Evolutionary conservation across 2,113 vertebrate species (phyloP), one percentile per base, ranked within the genome.

Genomic region (Hippocampus abdominalis): DNA sequence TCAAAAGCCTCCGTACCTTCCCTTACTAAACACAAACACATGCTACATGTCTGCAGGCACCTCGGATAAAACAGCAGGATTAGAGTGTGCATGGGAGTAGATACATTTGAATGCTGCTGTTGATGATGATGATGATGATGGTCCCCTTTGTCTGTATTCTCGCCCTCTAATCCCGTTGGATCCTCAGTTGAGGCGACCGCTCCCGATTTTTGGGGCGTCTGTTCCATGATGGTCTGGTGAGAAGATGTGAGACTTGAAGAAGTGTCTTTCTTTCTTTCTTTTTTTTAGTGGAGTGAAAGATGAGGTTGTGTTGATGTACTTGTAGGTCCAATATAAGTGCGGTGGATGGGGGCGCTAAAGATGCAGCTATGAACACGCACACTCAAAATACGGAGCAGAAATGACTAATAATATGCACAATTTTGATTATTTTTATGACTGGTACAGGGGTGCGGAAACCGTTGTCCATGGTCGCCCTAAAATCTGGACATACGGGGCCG

Each of bases 1-100:
- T 56, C 82, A 53, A 53, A 21, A 66, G 27, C 21, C n/a, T 51
- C 54, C 69, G 75, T 18, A 1, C 25, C 42, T 15, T 18, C 53
- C 66, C 69, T 78, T 66, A 82, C 74, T 76, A 79, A 88, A 86
- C 85, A 88, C 84, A 89, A 84, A 90, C 83, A 90, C 91, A 92
- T 92, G 91, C 91, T 93, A 92, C 91, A 92, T 92, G 84, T 92
- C 87, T 89, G 89, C 90, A 91, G 91, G 90, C 88, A 90, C 89
- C 85, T 87, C 72, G 86, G 88, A 86, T 85, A 78, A 87, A 82
- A 88, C 87, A 88, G 89, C 80, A 87, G 82, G 87, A 85, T 88
- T 80, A 85, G 82, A 84, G 79, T 87, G 81, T 87, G 64, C 36
- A 79, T 78, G 80, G 82, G 77, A 86, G 76, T 27, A 46, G 13